phyloP scores from a whole-genome alignment of 2,113 vertebrate species.

The Tupaia chinensis region DNA sequence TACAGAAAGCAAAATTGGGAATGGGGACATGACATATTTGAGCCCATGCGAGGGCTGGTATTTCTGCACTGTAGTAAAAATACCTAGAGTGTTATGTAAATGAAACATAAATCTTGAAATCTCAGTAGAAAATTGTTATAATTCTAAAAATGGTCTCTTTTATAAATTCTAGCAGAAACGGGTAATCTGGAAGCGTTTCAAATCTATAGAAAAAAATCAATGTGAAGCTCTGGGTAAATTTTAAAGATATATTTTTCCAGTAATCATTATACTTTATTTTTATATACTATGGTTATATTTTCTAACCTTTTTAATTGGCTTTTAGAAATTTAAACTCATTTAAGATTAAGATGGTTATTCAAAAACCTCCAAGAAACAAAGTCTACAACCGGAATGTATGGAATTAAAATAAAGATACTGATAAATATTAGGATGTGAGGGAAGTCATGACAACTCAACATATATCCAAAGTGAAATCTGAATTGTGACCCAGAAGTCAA shows the following conservation, averaged over 20 bases:
- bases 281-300: constrained; percentile 45
- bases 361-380: constrained; percentile 36
- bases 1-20: constrained; percentile 46
- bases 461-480: constrained; percentile 25
- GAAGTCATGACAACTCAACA: too few relatives aligned
- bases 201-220: constrained; percentile 14
- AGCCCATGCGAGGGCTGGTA: constrained; percentile 6
- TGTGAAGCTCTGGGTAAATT: not conserved
- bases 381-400: not conserved
- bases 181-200: constrained; percentile 49
- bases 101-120: not conserved
- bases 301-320: constrained; percentile 40
- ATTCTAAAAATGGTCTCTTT: constrained; percentile 47
- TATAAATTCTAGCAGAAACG: constrained; percentile 37
- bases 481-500: not conserved
- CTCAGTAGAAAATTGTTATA: constrained; percentile 20
- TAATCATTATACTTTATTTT: constrained; percentile 54
- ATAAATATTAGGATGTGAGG: not conserved
- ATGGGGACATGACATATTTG: not conserved
- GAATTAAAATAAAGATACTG: constrained; percentile 37
- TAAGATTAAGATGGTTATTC: not conserved
- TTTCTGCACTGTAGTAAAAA: constrained; percentile 50
- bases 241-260: constrained; percentile 39
- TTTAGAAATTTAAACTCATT: constrained; percentile 42
- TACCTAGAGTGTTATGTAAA: constrained; percentile 52